Evolutionary conservation across 2,113 vertebrate species (phyloP), one percentile per base, ranked within the genome.

Genomic region (Scolopax mira): DNA sequence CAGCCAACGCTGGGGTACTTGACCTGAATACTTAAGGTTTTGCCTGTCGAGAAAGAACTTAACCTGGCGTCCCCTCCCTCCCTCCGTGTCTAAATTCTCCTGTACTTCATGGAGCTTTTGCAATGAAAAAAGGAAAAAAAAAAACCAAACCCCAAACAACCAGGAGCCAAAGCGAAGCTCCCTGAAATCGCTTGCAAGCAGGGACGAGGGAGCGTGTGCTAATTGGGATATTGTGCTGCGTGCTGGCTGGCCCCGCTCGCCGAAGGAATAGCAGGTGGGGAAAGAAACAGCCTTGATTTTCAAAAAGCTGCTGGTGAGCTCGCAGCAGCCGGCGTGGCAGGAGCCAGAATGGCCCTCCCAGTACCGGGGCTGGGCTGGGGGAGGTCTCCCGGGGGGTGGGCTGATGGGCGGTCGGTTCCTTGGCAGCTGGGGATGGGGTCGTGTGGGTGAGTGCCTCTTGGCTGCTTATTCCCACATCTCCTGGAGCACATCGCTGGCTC

Each of bases 1-100:
- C 0, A 89, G 42, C 1, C 1, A 90, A 61, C 3, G 1, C 65
- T 1, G 21, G 35, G 58, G 7, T 46, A 24, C 86, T 88, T 49
- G 79, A 90, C 90, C 82, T 94, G 96, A 94, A 96, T 95, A 64
- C 81, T 73, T 71, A 78, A 84, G 95, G 42, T 88, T 93, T 93
- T 93, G 24, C 49, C 44, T 70, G 81, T 85, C 1, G 0, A 61
- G 77, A 55, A 51, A 60, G 52, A 61, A 65, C 69, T 93, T 94
- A 79, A 77, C 88, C 41, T 70, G 72, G 31, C 3, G 0, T 41
- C 49, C 78, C 31, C 14, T 49, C 78, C 31, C 14, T 88, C 54
- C n/a, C 7, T 39, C 48, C 4, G 3, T 6, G 1, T 41, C 79
- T 65, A 7, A 11, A 42, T 66, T 90, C 85, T 57, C 46, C 73